Evolutionary conservation across 30 jellyfish, hydroid and myxozoan genomes (phyloP).

Genomic region (Turritopsis dohrnii): DNA sequence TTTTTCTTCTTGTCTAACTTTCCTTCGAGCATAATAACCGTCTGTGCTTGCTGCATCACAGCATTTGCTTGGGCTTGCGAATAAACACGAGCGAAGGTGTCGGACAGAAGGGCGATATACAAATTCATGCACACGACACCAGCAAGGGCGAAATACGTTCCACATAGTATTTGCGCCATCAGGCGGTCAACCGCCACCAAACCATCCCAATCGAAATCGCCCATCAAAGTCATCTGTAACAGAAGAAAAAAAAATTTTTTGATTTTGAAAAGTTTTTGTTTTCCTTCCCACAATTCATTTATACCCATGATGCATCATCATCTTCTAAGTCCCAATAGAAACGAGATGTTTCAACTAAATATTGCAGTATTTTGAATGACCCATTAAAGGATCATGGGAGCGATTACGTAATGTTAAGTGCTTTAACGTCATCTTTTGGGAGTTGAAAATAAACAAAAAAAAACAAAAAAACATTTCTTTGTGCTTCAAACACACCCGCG

Average conservation of each 20-base stretch:
- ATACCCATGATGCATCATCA: background rate
- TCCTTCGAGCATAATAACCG: slow-evolving; percentile 67
- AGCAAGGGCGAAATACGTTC: slow-evolving; percentile 92
- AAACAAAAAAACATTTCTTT: background rate
- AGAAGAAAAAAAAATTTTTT: slow-evolving; percentile 31
- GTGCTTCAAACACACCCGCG: background rate
- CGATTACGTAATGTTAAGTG: no score
- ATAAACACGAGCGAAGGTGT: slow-evolving; percentile 92
- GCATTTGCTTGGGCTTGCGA: slow-evolving; percentile 99
- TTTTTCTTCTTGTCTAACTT: slow-evolving; percentile 60
- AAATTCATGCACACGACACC: slow-evolving; percentile 95
- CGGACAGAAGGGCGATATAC: slow-evolving; percentile 89
- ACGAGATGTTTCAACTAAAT: no score
- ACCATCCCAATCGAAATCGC: slow-evolving; percentile 69
- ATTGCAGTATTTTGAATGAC: no score
- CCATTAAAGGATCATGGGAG: background rate
- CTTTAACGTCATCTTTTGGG: no score
- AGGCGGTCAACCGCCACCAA: slow-evolving; percentile 56
- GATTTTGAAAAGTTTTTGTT: background rate
- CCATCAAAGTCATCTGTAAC: slow-evolving; percentile 78
- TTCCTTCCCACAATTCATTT: background rate
- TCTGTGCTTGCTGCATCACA: slow-evolving; percentile 96
- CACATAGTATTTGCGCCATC: slow-evolving; percentile 87
- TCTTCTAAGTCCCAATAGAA: no score
- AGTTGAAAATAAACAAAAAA: background rate